Evolutionary conservation across 2,888 invertebrate genomes (phyloP).

Genomic region (Idaea aversata): DNA sequence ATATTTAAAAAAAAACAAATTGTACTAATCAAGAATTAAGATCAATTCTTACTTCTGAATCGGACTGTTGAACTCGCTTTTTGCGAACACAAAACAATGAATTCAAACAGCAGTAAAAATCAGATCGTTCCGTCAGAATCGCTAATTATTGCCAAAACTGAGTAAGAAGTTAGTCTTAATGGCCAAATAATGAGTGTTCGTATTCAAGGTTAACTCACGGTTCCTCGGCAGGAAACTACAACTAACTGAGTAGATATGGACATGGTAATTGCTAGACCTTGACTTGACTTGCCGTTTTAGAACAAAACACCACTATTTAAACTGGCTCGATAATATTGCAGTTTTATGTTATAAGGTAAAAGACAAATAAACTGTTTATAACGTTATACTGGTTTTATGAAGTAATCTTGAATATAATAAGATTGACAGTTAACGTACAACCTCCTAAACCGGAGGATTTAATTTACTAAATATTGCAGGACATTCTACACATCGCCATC

Average conservation of each 20-base stretch:
- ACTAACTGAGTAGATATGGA: conserved; percentile 73
- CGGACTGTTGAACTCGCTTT: not conserved
- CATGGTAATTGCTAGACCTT: conserved; percentile 73
- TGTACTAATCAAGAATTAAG: not conserved
- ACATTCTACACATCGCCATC: too few species aligned
- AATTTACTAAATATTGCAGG: too few species aligned
- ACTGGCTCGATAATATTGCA: conserved; percentile 39
- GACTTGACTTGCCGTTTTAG: conserved; percentile 79
- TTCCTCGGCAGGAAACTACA: conserved; percentile 71
- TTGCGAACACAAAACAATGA: conserved; percentile 19
- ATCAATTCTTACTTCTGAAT: conserved; percentile 2
- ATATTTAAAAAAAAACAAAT: not conserved
- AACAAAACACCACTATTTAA: conserved; percentile 68
- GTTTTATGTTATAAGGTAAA: conserved; percentile 16
- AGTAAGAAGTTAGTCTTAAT: conserved; percentile 67
- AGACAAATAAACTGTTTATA: too few species aligned
- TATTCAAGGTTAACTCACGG: conserved; percentile 64
- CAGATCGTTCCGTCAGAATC: conserved; percentile 35
- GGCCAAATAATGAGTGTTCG: conserved; percentile 71
- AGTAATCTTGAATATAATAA: too few species aligned
- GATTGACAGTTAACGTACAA: too few species aligned
- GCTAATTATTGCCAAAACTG: conserved; percentile 65
- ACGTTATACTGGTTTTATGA: too few species aligned
- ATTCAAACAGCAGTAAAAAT: conserved; percentile 26
- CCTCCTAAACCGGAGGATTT: too few species aligned